Percentiles rank a stretch among this genome's conserved stretches.
Conservation (phyloP, 2,113 vertebrate species). For the Chaenogobius annularis region DNA sequence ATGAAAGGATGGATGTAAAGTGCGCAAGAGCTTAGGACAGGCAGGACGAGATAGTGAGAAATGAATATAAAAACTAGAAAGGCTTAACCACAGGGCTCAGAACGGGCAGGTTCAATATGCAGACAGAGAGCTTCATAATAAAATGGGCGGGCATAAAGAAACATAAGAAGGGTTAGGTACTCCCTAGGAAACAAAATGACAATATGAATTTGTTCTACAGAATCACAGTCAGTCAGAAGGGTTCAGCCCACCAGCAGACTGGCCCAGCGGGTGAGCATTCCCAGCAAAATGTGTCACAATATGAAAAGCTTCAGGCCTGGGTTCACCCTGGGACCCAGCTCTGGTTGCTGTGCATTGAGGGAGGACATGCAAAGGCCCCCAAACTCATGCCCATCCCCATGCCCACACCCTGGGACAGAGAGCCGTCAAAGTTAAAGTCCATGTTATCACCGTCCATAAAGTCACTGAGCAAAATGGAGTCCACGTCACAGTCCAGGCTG, state of each 20-base stretch:
- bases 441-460: conserved; percentile 94
- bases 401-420: conserved; percentile 87
- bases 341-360: conserved; percentile 86
- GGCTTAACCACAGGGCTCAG: conserved; percentile 41
- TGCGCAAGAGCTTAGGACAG: conserved; percentile 74
- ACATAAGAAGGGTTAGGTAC: conserved; percentile 27
- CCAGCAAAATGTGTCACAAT: conserved; percentile 39
- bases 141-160: conserved; percentile 26
- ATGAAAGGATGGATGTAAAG: conserved; percentile 74
- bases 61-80: conserved; percentile 40
- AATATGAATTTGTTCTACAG: conserved; percentile 57
- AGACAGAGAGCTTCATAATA: conserved; percentile 47
- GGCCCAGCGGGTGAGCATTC: conserved; percentile 50
- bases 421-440: conserved; percentile 95
- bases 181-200: conserved; percentile 66
- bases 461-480: conserved; percentile 95
- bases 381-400: conserved; percentile 87
- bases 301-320: conserved; percentile 18
- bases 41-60: conserved; percentile 50
- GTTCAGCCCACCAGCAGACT: conserved; percentile 51
- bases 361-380: conserved; percentile 78
- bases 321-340: conserved; percentile 91
- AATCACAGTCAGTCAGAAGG: conserved; percentile 63
- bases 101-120: conserved; percentile 38
- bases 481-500: conserved; percentile 91